These are phyloP conservation scores for Drosophila parabipectinata DNA, from an alignment of 1,140 invertebrate genomes.

Conservation along the genomic window DNA sequence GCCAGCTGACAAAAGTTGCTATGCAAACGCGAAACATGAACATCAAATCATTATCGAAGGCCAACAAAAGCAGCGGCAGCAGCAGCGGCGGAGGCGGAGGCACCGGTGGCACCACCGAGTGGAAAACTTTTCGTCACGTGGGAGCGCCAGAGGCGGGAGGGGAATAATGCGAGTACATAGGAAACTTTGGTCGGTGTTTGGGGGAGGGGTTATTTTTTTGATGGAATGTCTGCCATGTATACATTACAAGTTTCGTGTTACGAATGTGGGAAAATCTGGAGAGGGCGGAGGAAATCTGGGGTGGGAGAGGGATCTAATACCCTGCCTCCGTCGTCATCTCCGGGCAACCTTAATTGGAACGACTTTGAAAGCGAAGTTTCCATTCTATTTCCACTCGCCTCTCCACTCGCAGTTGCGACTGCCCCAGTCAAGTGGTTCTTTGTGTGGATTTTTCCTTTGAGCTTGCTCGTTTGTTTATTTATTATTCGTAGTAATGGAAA, in stretches of 20 bases:
- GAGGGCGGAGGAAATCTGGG: not conserved
- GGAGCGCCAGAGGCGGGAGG: not conserved
- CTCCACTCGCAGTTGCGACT: slow-evolving; percentile 31
- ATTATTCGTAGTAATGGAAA: slow-evolving; percentile 60
- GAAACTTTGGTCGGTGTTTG: slow-evolving; percentile 26
- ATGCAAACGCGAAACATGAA: slow-evolving; percentile 66
- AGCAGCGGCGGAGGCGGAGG: not conserved
- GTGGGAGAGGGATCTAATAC: not conserved
- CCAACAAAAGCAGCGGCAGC: slow-evolving; percentile 18
- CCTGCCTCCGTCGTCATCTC: slow-evolving; percentile 16
- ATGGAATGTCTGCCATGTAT: slow-evolving; percentile 63
- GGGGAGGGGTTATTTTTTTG: slow-evolving; percentile 32
- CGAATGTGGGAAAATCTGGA: slow-evolving; percentile 25
- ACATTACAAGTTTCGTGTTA: slow-evolving; percentile 72
- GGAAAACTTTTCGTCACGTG: slow-evolving; percentile 38
- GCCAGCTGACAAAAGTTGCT: slow-evolving; percentile 73
- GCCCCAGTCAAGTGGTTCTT: slow-evolving; percentile 49
- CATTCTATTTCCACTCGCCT: slow-evolving; percentile 38
- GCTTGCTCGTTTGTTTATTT: slow-evolving; percentile 62
- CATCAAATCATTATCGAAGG: slow-evolving; percentile 47
- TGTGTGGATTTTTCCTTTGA: slow-evolving; percentile 40
- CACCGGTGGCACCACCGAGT: slow-evolving; percentile 10
- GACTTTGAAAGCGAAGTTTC: slow-evolving; percentile 63
- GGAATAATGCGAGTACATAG: slow-evolving; percentile 36
- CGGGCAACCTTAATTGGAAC: slow-evolving; percentile 66